Conservation (phyloP, 1,140 invertebrate genomes). For the Paralvinella palmiformis region DNA sequence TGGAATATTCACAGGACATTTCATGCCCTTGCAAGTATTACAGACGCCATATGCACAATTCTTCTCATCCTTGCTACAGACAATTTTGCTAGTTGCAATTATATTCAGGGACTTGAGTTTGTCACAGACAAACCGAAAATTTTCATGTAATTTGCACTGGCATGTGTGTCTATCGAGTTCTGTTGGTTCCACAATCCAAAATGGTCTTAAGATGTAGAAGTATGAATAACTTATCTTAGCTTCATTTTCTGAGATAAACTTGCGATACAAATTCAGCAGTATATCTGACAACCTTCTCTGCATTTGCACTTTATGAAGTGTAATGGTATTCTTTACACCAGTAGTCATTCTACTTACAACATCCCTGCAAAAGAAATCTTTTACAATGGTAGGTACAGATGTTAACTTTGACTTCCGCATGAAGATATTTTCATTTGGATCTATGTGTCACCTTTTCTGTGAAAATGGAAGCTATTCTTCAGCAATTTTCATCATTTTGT, state of each 20-base stretch:
- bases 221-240: too few species aligned
- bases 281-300: conserved; percentile 5
- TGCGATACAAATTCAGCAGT: not conserved
- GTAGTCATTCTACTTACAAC: too few species aligned
- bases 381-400: too few species aligned
- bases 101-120: too few species aligned
- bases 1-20: too few species aligned
- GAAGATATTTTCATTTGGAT: too few species aligned
- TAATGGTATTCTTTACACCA: conserved; percentile 11
- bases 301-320: not conserved
- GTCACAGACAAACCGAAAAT: conserved; percentile 9
- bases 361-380: too few species aligned
- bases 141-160: conserved; percentile 21
- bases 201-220: not conserved
- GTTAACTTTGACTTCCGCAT: too few species aligned
- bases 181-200: conserved; percentile 14
- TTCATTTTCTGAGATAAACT: not conserved
- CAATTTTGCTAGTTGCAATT: conserved; percentile 20
- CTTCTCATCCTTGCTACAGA: conserved; percentile 7
- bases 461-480: too few species aligned
- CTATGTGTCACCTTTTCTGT: too few species aligned
- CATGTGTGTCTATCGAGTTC: too few species aligned
- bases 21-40: not conserved
- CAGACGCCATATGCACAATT: not conserved
- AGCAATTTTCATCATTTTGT: too few species aligned